Conservation (phyloP, 2,113 vertebrate genomes). For the Salvelinus sp. region DNA sequence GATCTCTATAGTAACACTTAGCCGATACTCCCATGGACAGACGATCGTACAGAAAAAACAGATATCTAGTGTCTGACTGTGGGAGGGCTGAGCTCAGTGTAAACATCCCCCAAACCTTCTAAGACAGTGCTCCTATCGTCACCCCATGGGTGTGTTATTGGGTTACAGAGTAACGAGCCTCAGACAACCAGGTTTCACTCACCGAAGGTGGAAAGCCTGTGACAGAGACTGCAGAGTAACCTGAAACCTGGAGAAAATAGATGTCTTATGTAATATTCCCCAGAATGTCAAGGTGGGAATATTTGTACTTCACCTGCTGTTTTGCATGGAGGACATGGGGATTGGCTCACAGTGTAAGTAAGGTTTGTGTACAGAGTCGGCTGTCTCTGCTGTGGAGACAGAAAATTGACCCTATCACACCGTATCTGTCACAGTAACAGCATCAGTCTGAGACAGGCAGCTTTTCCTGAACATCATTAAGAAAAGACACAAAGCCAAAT, state of each 20-base stretch:
- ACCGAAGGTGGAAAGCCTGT: no score
- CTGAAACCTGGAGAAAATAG: background rate
- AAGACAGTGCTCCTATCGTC: background rate
- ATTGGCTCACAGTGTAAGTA: background rate
- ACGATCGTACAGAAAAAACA: background rate
- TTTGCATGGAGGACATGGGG: background rate
- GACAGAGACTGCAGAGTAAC: no score
- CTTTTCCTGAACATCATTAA: background rate
- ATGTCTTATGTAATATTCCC: background rate
- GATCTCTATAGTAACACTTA: background rate
- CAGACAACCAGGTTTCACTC: background rate
- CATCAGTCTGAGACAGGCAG: background rate
- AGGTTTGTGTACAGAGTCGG: background rate
- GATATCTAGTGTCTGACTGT: background rate
- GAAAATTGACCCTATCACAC: background rate
- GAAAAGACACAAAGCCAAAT: constrained; percentile 4
- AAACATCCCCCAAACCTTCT: background rate
- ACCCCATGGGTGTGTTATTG: background rate
- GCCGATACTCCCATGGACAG: background rate
- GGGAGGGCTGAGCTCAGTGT: background rate
- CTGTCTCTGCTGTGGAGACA: background rate
- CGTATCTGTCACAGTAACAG: constrained; percentile 6
- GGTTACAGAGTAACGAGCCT: background rate
- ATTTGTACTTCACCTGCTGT: background rate
- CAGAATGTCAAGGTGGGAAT: background rate